A percentile compares a stretch with the other conserved stretches of the same genome.
Conservation (phyloP, 2,113 vertebrate genomes). For the Camelus bactrianus region DNA sequence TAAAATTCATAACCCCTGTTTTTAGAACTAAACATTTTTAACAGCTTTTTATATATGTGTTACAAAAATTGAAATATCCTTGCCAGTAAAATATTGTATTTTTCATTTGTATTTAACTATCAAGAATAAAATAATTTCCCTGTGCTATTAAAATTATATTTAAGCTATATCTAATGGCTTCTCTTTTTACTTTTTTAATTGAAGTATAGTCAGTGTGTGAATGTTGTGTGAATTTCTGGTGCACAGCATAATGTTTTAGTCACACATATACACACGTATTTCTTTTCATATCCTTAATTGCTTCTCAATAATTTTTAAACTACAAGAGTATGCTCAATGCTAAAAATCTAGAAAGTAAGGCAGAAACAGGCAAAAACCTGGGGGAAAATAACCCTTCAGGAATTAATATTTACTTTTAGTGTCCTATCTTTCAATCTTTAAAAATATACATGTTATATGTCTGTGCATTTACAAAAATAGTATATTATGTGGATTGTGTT, state of each 20-base stretch:
- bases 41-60: not conserved
- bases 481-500: not conserved
- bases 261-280: no score
- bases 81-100: not conserved
- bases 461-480: not conserved
- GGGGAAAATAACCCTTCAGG: not conserved
- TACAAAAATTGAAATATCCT: slow-evolving; percentile 55
- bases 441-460: not conserved
- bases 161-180: not conserved
- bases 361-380: not conserved
- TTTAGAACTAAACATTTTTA: not conserved
- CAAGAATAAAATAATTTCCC: slow-evolving; percentile 15
- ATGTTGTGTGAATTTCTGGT: no score
- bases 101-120: not conserved
- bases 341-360: not conserved
- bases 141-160: slow-evolving; percentile 5
- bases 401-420: not conserved
- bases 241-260: no score
- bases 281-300: not conserved
- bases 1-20: not conserved
- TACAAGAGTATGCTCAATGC: not conserved
- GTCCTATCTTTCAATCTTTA: not conserved
- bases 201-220: no score
- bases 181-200: not conserved
- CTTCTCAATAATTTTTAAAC: not conserved